Evolutionary conservation across 2,888 invertebrate genomes (phyloP).

Genomic region (Macrophya alboannulata): DNA sequence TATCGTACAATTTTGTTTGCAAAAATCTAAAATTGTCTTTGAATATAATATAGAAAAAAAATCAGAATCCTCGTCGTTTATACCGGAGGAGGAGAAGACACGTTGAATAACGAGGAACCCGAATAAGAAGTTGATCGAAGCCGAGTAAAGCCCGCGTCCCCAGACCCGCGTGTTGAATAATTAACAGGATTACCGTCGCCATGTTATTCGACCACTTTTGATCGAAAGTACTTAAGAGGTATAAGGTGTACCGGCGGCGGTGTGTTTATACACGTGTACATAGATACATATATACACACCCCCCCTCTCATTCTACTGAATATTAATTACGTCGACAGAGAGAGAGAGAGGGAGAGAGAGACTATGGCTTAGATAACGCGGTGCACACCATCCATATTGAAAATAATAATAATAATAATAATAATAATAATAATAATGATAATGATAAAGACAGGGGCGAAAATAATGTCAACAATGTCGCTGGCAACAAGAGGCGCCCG

Average conservation of each 20-base stretch:
- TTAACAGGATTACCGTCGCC: constrained; percentile 50
- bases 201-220: constrained; percentile 51
- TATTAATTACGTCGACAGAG: constrained; percentile 27
- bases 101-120: background rate
- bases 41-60: too few species aligned
- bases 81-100: background rate
- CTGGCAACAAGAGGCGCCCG: background rate
- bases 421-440: too few species aligned
- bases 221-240: constrained; percentile 52
- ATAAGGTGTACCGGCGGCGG: constrained; percentile 28
- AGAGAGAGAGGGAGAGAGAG: background rate
- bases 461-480: constrained; percentile 24
- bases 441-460: background rate
- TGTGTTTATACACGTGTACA: background rate
- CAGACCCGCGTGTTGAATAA: constrained; percentile 40
- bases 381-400: constrained; percentile 18
- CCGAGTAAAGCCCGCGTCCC: background rate
- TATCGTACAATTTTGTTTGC: too few species aligned
- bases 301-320: background rate
- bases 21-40: too few species aligned
- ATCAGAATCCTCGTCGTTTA: background rate
- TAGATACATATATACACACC: background rate
- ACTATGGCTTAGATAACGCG: constrained; percentile 21
- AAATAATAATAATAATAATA: constrained; percentile 6
- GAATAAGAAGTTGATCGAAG: constrained; percentile 4